Conservation (phyloP, 2,113 vertebrate species). For the Rhea americana region DNA sequence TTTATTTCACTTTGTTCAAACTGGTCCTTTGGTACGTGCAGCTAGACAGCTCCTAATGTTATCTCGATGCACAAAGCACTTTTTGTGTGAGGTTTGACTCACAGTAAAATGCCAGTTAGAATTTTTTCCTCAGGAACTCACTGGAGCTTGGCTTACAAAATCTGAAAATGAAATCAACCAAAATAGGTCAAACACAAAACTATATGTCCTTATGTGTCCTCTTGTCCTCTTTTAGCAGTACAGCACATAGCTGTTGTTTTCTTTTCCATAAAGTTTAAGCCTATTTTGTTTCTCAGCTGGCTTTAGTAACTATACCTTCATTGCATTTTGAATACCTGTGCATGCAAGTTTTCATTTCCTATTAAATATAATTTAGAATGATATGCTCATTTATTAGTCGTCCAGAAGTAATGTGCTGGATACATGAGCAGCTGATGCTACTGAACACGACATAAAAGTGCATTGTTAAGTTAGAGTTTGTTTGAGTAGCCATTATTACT, state of each 20-base stretch:
- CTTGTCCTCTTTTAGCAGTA: constrained; percentile 68
- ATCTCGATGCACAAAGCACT: constrained; percentile 74
- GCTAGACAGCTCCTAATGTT: constrained; percentile 65
- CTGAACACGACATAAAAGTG: neutral
- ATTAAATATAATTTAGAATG: constrained; percentile 52
- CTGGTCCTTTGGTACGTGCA: constrained; percentile 54
- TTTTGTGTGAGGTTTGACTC: constrained; percentile 74
- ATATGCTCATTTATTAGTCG: constrained; percentile 27
- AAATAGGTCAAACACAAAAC: constrained; percentile 78
- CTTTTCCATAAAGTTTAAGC: constrained; percentile 53
- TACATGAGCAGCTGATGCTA: constrained; percentile 40
- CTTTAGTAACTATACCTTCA: neutral
- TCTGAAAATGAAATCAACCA: constrained; percentile 80
- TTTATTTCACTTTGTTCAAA: constrained; percentile 39
- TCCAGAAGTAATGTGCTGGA: constrained; percentile 54
- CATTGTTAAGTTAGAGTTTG: neutral
- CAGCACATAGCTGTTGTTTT: constrained; percentile 66
- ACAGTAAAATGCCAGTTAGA: constrained; percentile 77
- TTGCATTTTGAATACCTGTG: constrained; percentile 62
- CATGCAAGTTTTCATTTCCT: constrained; percentile 53
- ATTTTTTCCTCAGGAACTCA: constrained; percentile 78
- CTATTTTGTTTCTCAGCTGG: constrained; percentile 59
- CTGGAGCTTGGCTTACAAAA: constrained; percentile 78
- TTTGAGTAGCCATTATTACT: neutral
- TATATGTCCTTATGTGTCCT: constrained; percentile 80